Conservation (phyloP, 2,888 invertebrate genomes). For the Lasius fuliginosus region DNA sequence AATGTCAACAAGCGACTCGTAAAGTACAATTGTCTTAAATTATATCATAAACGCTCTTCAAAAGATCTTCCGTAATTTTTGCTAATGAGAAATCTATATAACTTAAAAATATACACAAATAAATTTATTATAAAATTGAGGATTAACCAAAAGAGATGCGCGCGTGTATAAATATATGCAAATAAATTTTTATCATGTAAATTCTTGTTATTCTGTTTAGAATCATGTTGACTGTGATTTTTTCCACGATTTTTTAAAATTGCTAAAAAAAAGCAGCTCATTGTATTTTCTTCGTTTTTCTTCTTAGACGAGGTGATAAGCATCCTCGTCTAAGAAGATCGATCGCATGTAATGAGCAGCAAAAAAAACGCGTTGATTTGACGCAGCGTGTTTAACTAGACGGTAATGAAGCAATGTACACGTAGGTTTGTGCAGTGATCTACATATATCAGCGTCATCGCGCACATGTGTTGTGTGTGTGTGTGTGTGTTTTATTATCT, state of each 20-base stretch:
- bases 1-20: too few species aligned
- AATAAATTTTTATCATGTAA: neutral
- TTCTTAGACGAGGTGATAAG: neutral
- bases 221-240: neutral
- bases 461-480: too few species aligned
- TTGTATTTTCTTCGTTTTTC: neutral
- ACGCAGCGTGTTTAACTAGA: neutral
- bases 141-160: too few species aligned
- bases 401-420: neutral
- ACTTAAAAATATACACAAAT: neutral
- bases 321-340: neutral
- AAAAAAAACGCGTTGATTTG: neutral
- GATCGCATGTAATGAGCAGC: neutral
- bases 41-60: too few species aligned
- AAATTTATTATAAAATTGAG: too few species aligned
- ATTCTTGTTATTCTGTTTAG: neutral
- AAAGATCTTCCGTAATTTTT: too few species aligned
- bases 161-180: too few species aligned
- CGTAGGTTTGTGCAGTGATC: neutral
- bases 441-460: neutral
- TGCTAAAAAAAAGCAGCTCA: neutral
- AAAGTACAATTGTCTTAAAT: too few species aligned
- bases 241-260: neutral
- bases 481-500: neutral
- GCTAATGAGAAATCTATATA: too few species aligned